Evolutionary conservation across 2,888 invertebrate genomes (phyloP).

Genomic region (Dichetophora obliterata): DNA sequence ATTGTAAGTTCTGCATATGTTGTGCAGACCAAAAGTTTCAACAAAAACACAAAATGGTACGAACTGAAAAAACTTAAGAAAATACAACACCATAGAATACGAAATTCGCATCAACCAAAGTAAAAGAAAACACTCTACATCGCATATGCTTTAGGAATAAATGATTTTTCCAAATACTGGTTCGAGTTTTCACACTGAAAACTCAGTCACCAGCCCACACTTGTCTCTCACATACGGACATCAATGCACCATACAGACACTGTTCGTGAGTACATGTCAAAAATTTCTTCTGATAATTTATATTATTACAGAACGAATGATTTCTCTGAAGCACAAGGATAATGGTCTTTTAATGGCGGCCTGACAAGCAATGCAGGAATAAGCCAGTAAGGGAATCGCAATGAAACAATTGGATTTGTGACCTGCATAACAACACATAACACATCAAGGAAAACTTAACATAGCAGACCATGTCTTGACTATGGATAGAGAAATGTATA

Average conservation of each 20-base stretch:
- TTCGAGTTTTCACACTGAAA: background rate
- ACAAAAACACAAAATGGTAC: background rate
- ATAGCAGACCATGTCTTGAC: no score
- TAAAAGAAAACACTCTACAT: background rate
- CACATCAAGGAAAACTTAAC: no score
- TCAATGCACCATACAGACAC: background rate
- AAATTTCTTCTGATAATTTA: slow-evolving; percentile 3
- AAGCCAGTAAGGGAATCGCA: background rate
- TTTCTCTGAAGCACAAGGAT: slow-evolving; percentile 4
- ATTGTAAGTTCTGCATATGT: background rate
- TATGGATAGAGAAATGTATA: no score
- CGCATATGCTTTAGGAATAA: slow-evolving; percentile 14
- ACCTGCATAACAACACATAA: background rate
- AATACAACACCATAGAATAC: background rate
- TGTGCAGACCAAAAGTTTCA: background rate
- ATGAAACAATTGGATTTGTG: slow-evolving; percentile 23
- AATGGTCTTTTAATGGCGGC: slow-evolving; percentile 17
- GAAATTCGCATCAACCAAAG: background rate
- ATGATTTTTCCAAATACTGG: background rate
- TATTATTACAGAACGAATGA: slow-evolving; percentile 5
- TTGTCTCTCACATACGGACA: background rate
- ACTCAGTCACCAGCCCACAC: background rate
- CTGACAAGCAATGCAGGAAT: background rate
- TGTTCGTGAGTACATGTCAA: background rate
- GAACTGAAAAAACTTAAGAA: background rate